Evolutionary conservation across 2,888 invertebrate genomes (phyloP).

Genomic region (Leistus spinibarbis): DNA sequence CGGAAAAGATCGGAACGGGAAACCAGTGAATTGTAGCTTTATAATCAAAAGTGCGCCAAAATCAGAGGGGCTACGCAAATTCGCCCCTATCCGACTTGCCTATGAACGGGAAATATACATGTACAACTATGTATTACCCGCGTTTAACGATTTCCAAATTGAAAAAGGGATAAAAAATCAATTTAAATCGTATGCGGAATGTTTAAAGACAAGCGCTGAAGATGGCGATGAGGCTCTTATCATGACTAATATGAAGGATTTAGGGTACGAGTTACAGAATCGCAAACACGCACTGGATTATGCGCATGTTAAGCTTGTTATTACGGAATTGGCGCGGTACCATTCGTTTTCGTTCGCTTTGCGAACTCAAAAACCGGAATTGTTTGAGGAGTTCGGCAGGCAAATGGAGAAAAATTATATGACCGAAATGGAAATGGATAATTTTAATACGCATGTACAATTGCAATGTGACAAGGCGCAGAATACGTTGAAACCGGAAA

Average conservation of each 20-base stretch:
- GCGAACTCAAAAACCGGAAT: conserved; percentile 45
- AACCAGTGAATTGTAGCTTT: conserved; percentile 10
- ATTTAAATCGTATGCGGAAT: conserved; percentile 41
- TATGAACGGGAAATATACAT: conserved; percentile 48
- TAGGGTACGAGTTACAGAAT: conserved; percentile 44
- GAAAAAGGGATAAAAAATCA: conserved; percentile 40
- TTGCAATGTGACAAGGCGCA: conserved; percentile 31
- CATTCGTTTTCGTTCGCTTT: conserved; percentile 50
- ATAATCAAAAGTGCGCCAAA: conserved; percentile 48
- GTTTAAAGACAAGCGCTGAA: conserved; percentile 39
- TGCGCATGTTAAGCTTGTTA: conserved; percentile 46
- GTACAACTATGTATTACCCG: conserved; percentile 47
- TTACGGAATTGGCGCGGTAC: conserved; percentile 49
- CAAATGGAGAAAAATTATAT: conserved; percentile 42
- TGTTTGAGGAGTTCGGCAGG: conserved; percentile 42
- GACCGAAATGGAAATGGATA: not conserved
- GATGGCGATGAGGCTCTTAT: conserved; percentile 45
- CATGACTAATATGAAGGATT: conserved; percentile 45
- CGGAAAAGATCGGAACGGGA: conserved; percentile 36
- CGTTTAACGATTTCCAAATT: conserved; percentile 45
- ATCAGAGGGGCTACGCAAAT: conserved; percentile 42
- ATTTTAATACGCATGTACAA: not conserved
- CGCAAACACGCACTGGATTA: conserved; percentile 46
- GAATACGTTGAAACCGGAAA: conserved; percentile 33
- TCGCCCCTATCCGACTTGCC: conserved; percentile 42